Percentiles rank a stretch among this genome's conserved stretches.
These are phyloP conservation scores for Lepidothrix coronata DNA, from an alignment of 2,113 vertebrate genomes.

Conservation along the genomic window DNA sequence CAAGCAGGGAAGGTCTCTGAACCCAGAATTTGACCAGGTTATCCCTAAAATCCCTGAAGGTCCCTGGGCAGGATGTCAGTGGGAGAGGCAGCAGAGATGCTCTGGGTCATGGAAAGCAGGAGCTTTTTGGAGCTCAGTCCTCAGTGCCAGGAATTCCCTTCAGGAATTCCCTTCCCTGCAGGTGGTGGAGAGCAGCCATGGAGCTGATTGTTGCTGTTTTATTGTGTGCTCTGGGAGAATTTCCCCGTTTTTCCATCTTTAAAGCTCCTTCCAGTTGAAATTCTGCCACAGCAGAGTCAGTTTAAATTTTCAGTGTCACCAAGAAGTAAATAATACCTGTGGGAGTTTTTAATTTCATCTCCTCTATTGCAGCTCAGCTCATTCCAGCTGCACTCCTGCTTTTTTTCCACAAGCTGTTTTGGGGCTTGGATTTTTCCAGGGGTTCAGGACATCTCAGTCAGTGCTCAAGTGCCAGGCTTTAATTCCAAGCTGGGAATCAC, in stretches of 20 bases:
- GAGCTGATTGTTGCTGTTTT: neutral
- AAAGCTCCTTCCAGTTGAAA: neutral
- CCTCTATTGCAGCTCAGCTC: neutral
- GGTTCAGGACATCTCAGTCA: neutral
- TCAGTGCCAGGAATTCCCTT: neutral
- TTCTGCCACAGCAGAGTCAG: neutral
- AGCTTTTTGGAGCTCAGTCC: neutral
- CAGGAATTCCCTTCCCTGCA: neutral
- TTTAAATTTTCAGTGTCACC: neutral
- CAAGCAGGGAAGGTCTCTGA: neutral
- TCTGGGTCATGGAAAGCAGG: neutral
- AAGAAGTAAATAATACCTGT: fast-evolving
- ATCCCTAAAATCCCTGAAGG: neutral
- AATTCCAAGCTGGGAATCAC: neutral
- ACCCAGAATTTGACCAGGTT: neutral
- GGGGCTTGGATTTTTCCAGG: neutral
- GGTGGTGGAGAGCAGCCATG: neutral
- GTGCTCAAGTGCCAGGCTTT: neutral
- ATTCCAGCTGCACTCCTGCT: neutral
- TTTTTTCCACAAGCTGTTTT: neutral
- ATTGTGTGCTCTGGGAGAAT: neutral
- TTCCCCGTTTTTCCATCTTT: neutral
- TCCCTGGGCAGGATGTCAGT: fast-evolving
- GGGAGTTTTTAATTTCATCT: neutral
- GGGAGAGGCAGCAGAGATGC: neutral